Evolutionary conservation across 92 coral and sea anemone species (phyloP).

Genomic region (Metridium senile): DNA sequence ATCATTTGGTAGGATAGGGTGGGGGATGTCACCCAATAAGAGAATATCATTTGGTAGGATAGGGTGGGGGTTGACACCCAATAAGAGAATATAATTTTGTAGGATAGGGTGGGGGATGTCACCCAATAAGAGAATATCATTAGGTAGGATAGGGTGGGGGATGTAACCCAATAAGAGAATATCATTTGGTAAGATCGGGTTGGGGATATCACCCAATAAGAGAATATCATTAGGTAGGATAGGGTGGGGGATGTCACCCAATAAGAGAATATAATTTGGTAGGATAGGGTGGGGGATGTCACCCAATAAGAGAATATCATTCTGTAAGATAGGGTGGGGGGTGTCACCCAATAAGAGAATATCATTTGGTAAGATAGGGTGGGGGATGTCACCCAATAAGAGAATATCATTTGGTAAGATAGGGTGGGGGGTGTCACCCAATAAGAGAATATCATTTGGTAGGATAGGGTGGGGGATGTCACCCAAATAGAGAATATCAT

Average conservation of each 20-base stretch:
- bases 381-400: constrained; percentile 49
- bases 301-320: too few species aligned
- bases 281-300: constrained; percentile 64
- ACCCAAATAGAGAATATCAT: too few species aligned
- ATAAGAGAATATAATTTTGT: too few species aligned
- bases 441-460: too few species aligned
- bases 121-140: too few species aligned
- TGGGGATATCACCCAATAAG: too few species aligned
- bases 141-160: constrained; percentile 64
- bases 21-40: constrained; percentile 49
- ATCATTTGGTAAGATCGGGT: too few species aligned
- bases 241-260: constrained; percentile 63
- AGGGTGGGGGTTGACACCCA: too few species aligned
- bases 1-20: constrained; percentile 71
- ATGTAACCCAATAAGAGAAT: constrained; percentile 55
- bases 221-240: constrained; percentile 62
- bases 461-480: constrained; percentile 64
- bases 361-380: constrained; percentile 71
- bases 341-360: constrained; percentile 56
- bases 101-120: constrained; percentile 66
- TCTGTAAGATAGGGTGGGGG: constrained; percentile 62
- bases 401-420: constrained; percentile 62
- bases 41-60: too few species aligned
- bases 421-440: constrained; percentile 62
- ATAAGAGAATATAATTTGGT: constrained; percentile 64